A percentile compares a stretch with the other conserved stretches of the same genome.
These are phyloP conservation scores for Oasisia sp. DNA, from an alignment of 2,888 invertebrate genomes.

Conservation along the genomic window DNA sequence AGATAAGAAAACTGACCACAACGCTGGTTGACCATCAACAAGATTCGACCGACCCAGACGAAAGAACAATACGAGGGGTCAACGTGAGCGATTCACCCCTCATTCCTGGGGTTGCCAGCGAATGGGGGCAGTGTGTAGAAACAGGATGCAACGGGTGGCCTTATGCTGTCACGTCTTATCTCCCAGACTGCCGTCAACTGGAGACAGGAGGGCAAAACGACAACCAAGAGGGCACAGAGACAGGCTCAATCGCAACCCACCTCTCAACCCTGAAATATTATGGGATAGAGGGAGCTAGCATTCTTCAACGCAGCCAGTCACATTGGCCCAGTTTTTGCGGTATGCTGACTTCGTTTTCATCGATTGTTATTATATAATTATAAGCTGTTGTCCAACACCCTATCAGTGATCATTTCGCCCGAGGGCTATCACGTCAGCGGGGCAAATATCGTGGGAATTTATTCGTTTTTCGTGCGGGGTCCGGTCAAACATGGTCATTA, in stretches of 20 bases:
- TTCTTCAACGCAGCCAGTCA: background rate
- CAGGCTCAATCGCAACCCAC: background rate
- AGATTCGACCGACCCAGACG: background rate
- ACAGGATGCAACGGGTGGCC: background rate
- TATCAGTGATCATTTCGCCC: background rate
- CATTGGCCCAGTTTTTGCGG: too few species aligned
- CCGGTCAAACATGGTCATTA: background rate
- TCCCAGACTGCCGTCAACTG: background rate
- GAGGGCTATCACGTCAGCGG: background rate
- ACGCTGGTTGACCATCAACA: background rate
- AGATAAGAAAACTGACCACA: background rate
- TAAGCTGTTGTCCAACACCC: background rate
- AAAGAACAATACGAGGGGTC: background rate
- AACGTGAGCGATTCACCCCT: background rate
- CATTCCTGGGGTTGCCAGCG: background rate
- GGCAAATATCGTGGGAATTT: background rate
- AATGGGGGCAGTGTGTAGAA: background rate
- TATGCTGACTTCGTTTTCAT: background rate
- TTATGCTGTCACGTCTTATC: background rate
- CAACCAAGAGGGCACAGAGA: background rate
- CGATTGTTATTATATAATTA: slow-evolving; percentile 3
- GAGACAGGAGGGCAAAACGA: background rate
- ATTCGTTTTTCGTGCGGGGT: background rate
- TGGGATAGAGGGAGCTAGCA: background rate
- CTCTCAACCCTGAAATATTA: background rate